These are phyloP conservation scores for Microdon myrmicae DNA, from an alignment of 2,888 invertebrate genomes.

Conservation along the genomic window DNA sequence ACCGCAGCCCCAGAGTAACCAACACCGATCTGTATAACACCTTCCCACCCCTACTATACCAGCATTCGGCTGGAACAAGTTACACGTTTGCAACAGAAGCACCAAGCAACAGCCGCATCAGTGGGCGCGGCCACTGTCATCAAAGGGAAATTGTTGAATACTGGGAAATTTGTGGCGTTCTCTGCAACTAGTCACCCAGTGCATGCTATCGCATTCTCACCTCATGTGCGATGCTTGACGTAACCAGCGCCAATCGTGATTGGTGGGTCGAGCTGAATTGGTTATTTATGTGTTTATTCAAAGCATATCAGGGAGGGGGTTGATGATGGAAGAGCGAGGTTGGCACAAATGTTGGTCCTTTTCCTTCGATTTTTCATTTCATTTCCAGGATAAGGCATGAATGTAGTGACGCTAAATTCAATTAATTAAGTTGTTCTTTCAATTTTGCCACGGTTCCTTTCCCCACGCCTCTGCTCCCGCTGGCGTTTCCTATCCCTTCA, in stretches of 20 bases:
- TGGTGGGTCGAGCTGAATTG: slow-evolving; percentile 24
- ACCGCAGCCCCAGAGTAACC: too few relatives aligned
- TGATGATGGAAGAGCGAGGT: slow-evolving; percentile 5
- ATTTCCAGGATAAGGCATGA: slow-evolving; percentile 1
- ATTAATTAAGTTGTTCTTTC: slow-evolving; percentile 41
- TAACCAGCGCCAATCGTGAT: slow-evolving; percentile 39
- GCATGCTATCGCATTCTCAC: slow-evolving; percentile 10
- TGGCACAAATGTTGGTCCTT: slow-evolving; percentile 6
- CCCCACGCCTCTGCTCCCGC: too few relatives aligned
- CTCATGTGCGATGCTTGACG: not conserved
- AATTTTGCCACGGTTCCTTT: slow-evolving; percentile 10
- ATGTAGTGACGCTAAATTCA: slow-evolving; percentile 31
- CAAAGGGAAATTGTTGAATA: slow-evolving; percentile 5
- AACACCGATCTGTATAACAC: slow-evolving; percentile 13
- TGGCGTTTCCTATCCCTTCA: slow-evolving; percentile 17
- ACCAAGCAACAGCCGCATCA: too few relatives aligned
- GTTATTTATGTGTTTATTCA: slow-evolving; percentile 21
- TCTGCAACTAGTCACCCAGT: not conserved
- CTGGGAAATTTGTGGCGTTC: slow-evolving; percentile 22
- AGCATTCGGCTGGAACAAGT: too few relatives aligned
- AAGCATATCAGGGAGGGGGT: not conserved
- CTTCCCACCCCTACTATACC: too few relatives aligned
- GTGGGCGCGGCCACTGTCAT: slow-evolving; percentile 11
- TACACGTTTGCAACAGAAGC: too few relatives aligned
- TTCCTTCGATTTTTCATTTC: slow-evolving; percentile 6